Evolutionary conservation across 2,888 invertebrate genomes (phyloP), one percentile per base, ranked within the genome.

Genomic region (Vanessa cardui): DNA sequence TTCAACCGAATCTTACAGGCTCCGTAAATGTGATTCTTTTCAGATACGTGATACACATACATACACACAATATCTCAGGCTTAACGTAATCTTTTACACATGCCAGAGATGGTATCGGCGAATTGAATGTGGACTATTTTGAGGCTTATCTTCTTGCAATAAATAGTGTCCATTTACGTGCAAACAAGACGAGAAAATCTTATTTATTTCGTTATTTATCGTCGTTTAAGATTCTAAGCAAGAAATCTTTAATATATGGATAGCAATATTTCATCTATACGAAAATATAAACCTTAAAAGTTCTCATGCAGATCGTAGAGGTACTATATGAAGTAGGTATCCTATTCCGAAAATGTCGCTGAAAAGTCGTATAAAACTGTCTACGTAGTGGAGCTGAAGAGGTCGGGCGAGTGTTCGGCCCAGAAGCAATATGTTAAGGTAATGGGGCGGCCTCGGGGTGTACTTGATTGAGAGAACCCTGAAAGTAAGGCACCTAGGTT

Each of bases 351-450:
- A 58, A 59, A 39, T 58, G 50, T 49, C 50, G 50, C 59, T 50
- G 58, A 59, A 59, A 50, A 26, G 4, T 33, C 12, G 39, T 39
- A n/a, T 58, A 12, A 21, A 31, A 33, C 47, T 59, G 66, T 60
- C 66, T 69, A 54, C 44, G 49, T 56, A 66, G 31, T 69, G 63
- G 60, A 69, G 54, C 59, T 63, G 62, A 60, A 62, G 62, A 45
- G 60, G 52, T n/a, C 18, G 59, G 50, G 62, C 44, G 66, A 62
- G 54, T 63, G 63, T 62, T 69, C 52, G 52, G 58, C 50, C 52
- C 68, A 66, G 59, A 59, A 49, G 66, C 69, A 66, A 69, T 69
- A 69, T 69, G 62, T 69, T 65, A 65, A 65, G 69, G 62, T 69
- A 69, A 69, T 62, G 69, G 69, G 45, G 47, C 62, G 47, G 62